Percentiles rank a stretch among this genome's conserved stretches.
Conservation (phyloP, 2,797 vertebrate species). For the Tympanoctomys barrerae region DNA sequence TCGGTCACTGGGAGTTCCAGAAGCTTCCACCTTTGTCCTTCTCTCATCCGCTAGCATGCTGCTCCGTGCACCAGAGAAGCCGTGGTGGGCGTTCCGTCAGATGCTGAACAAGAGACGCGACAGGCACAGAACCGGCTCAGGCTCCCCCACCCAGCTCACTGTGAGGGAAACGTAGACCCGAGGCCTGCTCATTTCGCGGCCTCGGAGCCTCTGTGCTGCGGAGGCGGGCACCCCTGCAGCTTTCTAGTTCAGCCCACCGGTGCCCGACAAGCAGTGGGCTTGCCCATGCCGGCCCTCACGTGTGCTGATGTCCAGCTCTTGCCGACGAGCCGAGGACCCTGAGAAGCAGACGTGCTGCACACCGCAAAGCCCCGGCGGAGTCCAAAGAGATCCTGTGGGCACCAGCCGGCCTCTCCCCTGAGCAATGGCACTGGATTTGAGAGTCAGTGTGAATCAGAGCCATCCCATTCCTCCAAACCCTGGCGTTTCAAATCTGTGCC, state of each 20-base stretch:
- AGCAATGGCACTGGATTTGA: background rate
- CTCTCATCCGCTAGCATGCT: background rate
- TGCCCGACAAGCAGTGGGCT: background rate
- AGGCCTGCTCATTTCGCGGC: background rate
- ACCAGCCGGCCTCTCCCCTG: background rate
- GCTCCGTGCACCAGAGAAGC: background rate
- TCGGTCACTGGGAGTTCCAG: background rate
- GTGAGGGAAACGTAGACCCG: background rate
- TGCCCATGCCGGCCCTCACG: background rate
- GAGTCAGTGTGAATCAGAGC: background rate
- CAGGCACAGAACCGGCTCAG: background rate
- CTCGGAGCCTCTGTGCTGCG: background rate
- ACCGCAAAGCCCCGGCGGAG: background rate
- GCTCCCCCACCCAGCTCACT: background rate
- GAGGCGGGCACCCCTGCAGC: background rate
- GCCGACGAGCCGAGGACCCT: background rate
- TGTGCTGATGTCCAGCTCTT: background rate
- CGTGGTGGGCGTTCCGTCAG: background rate
- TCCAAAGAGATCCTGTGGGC: background rate
- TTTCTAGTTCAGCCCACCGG: conserved; percentile 4
- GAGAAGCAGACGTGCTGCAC: background rate
- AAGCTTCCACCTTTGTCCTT: background rate
- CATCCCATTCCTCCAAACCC: background rate
- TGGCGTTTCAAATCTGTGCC: background rate
- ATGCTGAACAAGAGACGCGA: background rate